These are phyloP conservation scores for Peromyscus leucopus DNA, from an alignment of 2,113 vertebrate species.

Conservation along the genomic window DNA sequence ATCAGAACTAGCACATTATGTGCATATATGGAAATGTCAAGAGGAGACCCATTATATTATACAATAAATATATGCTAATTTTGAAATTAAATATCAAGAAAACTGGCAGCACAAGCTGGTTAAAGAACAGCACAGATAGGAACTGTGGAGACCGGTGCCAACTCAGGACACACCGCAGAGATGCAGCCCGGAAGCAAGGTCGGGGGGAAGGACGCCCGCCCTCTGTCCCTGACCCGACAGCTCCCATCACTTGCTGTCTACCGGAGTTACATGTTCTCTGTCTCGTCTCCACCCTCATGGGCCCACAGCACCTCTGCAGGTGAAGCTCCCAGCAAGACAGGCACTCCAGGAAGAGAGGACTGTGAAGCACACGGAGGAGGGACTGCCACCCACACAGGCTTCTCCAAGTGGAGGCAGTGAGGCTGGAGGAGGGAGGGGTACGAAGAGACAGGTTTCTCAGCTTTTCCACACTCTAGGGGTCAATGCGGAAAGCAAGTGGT, in stretches of 20 bases:
- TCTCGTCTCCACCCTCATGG: neutral
- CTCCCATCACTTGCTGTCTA: neutral
- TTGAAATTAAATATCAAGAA: neutral
- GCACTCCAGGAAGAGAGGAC: neutral
- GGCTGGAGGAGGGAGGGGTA: neutral
- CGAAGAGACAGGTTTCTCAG: neutral
- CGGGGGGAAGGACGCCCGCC: neutral
- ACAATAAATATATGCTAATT: constrained; percentile 15
- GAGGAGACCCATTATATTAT: neutral
- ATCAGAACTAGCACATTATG: neutral
- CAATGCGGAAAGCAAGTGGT: neutral
- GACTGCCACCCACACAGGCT: neutral
- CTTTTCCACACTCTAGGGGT: neutral
- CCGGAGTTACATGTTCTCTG: neutral
- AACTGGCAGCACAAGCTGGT: fast-evolving
- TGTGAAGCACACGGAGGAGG: neutral
- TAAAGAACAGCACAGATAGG: neutral
- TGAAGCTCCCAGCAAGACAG: neutral
- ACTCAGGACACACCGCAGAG: neutral
- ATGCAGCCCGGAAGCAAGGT: neutral
- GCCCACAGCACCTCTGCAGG: neutral
- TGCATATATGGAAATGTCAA: neutral
- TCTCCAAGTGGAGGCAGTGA: neutral
- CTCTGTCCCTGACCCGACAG: neutral
- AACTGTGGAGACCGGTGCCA: neutral